A percentile compares a stretch with the other conserved stretches of the same genome.
phyloP scores from a whole-genome alignment of 2,797 vertebrate species.

The Sarcophilus harrisii region DNA sequence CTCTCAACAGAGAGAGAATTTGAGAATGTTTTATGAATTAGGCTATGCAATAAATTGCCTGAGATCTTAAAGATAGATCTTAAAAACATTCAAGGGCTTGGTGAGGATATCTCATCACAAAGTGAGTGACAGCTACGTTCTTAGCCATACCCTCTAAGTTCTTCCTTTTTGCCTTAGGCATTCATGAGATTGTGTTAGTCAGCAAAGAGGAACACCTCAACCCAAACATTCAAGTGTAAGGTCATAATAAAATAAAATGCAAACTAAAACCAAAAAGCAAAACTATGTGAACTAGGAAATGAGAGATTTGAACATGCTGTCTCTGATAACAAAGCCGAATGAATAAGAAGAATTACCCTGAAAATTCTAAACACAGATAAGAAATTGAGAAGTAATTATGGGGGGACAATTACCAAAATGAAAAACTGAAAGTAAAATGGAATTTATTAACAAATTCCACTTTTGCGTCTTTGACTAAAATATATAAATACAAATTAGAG shows the following conservation, averaged over 20 bases:
- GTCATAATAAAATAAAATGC: neutral
- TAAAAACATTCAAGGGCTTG: neutral
- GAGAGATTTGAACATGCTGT: neutral
- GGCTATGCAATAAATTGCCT: neutral
- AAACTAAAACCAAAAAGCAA: neutral
- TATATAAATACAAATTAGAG: slow-evolving; percentile 59
- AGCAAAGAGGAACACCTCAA: neutral
- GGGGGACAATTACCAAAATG: slow-evolving; percentile 72
- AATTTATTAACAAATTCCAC: slow-evolving; percentile 70
- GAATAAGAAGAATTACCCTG: neutral
- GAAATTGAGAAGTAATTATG: slow-evolving; percentile 81
- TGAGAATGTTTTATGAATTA: neutral
- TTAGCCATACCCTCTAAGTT: neutral
- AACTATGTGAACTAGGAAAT: neutral
- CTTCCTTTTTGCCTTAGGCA: neutral
- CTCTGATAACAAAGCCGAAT: neutral
- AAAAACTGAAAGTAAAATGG: slow-evolving; percentile 80
- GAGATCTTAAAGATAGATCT: neutral
- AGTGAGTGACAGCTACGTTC: neutral
- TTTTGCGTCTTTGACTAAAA: slow-evolving; percentile 40
- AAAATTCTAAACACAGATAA: slow-evolving; percentile 78
- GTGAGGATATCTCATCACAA: neutral
- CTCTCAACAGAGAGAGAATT: no score
- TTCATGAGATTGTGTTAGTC: neutral
- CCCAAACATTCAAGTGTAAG: neutral